Conservation (phyloP, 2,113 vertebrate genomes). For the Columba janthina region DNA sequence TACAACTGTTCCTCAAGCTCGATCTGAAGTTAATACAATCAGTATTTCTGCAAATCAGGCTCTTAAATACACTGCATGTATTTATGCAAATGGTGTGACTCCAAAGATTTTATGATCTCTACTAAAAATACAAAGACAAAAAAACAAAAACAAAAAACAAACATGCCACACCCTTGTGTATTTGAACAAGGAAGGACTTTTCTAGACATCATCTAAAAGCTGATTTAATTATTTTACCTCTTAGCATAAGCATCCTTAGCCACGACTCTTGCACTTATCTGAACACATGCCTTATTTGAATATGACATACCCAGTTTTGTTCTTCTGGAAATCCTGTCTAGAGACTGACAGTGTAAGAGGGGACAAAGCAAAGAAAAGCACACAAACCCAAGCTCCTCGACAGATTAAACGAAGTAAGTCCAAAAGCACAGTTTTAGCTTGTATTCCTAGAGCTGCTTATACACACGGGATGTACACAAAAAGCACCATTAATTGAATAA, state of each 20-base stretch:
- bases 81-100: background rate
- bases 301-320: background rate
- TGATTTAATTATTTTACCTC: background rate
- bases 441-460: background rate
- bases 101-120: background rate
- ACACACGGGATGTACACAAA: background rate
- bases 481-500: background rate
- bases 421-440: background rate
- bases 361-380: background rate
- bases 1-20: background rate
- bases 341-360: background rate
- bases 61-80: background rate
- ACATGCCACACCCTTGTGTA: background rate
- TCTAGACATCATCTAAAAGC: background rate
- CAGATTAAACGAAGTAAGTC: background rate
- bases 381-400: background rate
- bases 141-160: background rate
- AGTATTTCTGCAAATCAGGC: background rate
- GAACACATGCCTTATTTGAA: background rate
- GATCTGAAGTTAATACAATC: background rate
- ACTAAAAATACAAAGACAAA: conserved; percentile 4
- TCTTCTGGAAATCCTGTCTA: background rate
- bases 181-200: conserved; percentile 15
- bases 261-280: background rate
- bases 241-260: background rate